phyloP scores from a whole-genome alignment of 2,888 invertebrate species.

The Dimorphilus gyrociliatus region DNA sequence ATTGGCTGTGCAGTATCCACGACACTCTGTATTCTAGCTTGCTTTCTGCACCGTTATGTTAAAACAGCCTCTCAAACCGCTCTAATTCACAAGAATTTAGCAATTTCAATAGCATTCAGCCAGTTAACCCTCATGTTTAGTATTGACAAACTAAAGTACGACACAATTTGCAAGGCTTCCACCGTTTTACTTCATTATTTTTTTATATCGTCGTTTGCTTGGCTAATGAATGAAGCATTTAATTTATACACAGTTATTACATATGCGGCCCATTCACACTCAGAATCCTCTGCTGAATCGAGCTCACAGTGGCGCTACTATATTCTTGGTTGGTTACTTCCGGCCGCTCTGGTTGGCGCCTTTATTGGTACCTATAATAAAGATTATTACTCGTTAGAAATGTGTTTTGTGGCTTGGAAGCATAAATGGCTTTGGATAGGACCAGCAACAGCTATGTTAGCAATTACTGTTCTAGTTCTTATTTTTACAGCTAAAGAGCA shows the following conservation, averaged over 20 bases:
- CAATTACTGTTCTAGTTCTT: constrained; percentile 33
- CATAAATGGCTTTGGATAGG: constrained; percentile 36
- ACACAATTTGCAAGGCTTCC: constrained; percentile 31
- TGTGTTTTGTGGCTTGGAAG: constrained; percentile 35
- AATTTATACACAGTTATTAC: constrained; percentile 38
- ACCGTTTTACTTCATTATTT: constrained; percentile 34
- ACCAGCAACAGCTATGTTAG: constrained; percentile 31
- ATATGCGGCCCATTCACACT: constrained; percentile 34
- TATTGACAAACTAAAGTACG: constrained; percentile 13
- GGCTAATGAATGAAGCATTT: constrained; percentile 39
- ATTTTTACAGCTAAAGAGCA: constrained; percentile 39
- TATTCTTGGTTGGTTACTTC: constrained; percentile 36
- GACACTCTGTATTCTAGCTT: constrained; percentile 25
- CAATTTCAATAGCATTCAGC: constrained; percentile 26
- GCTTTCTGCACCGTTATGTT: constrained; percentile 26
- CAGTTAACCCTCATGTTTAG: constrained; percentile 35
- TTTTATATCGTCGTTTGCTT: constrained; percentile 32
- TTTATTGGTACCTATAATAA: constrained; percentile 32
- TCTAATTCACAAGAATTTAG: constrained; percentile 34
- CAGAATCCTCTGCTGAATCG: constrained; percentile 27
- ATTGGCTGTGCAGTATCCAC: constrained; percentile 33
- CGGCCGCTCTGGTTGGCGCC: constrained; percentile 31
- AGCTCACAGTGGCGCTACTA: constrained; percentile 33
- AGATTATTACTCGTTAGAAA: constrained; percentile 29
- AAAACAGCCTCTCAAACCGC: constrained; percentile 35